Evolutionary conservation across 2,888 invertebrate species (phyloP), one percentile per base, ranked within the genome.

Genomic region (Malthinus seriepunctatus): DNA sequence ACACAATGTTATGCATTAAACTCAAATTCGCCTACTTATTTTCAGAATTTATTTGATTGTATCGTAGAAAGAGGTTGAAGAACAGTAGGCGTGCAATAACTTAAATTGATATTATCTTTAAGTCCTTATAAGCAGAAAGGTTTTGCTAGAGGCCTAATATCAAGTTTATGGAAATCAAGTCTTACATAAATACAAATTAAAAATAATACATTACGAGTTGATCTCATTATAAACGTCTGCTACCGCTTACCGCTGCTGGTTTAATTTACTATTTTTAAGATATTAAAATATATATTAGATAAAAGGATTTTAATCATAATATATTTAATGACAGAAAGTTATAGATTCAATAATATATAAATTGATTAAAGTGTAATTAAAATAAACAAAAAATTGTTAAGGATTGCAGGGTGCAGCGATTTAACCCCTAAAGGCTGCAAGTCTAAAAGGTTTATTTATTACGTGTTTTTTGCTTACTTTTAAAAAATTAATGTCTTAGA

Each of bases 1-100:
- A 44, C 32, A 44, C 23, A 44, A 32, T 44, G 32, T 44, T 10
- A 32, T 44, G 10, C 44, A 23, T 32, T 31, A 44, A 37, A 7
- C 12, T 37, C 31, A 49, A 49, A 49, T 35, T 49, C 11, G 49
- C 38, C 49, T 42, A 51, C 51, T 51, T 51, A 51, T 51, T 51
- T 23, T 42, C 37, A 52, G 35, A 23, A 46, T 52, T 23, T 54
- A 46, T 52, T 54, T 37, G 47, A 54, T 54, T 38, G 46, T 39
- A 38, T 48, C 23, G 31, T n/a, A 46, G 47, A 53, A 48, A 59
- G 56, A 63, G 61, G 58, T 54, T 59, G 56, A 60, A 58, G 58
- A 62, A 56, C 60, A 53, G 64, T 64, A 60, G 64, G 64, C 62
- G 64, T 56, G 60, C 50, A 62, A 56, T 62, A 64, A 64, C 55